Conservation (phyloP, 2,113 vertebrate species). For the Gnathonemus longibarbis region DNA sequence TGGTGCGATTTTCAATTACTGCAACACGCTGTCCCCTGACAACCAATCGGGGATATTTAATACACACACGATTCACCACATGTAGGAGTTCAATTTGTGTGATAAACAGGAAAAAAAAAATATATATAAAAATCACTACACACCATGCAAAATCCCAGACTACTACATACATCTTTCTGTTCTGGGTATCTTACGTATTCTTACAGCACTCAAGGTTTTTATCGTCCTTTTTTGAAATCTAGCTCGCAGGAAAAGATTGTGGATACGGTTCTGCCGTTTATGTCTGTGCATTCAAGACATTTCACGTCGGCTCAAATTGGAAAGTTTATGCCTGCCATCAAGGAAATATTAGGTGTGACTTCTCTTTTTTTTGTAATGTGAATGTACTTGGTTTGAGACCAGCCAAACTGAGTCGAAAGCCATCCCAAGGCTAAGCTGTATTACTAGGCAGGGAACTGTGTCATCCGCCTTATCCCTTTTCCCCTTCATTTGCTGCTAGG, state of each 20-base stretch:
- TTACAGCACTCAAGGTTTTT: not conserved
- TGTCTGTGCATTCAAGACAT: not conserved
- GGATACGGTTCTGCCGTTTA: not conserved
- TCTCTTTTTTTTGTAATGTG: not conserved
- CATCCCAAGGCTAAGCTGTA: not conserved
- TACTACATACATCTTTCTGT: not conserved
- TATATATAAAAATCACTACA: not conserved
- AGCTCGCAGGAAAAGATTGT: not conserved
- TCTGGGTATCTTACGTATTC: not conserved
- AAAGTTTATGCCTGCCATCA: slow-evolving; percentile 3
- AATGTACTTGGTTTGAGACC: not conserved
- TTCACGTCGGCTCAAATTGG: not conserved
- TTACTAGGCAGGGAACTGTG: not conserved
- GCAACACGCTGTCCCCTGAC: not conserved
- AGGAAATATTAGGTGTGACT: not conserved
- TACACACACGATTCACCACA: not conserved
- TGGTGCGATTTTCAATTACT: not conserved
- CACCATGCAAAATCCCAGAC: not conserved
- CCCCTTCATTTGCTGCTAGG: not conserved
- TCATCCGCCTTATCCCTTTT: not conserved
- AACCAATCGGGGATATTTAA: not conserved
- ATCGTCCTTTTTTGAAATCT: not conserved
- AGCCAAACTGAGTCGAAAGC: not conserved
- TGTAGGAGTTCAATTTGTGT: slow-evolving; percentile 10
- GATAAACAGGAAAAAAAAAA: slow-evolving; percentile 4